These are phyloP conservation scores for Apodemia zela DNA, from an alignment of 2,888 invertebrate genomes.

Conservation along the genomic window DNA sequence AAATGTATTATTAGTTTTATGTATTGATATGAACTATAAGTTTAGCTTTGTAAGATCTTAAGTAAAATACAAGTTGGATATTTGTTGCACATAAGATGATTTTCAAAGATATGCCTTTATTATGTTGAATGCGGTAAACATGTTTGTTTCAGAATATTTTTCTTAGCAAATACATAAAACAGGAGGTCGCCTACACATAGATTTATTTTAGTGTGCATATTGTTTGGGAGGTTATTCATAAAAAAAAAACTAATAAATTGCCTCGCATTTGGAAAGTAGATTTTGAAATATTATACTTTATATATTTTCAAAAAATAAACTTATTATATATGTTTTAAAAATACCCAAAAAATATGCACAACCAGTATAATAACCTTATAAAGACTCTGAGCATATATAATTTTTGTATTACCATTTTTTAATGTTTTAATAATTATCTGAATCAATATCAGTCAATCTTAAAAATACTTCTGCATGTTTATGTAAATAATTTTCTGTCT, in stretches of 20 bases:
- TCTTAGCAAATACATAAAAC: slow-evolving; percentile 57
- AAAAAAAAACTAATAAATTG: slow-evolving; percentile 67
- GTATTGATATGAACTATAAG: slow-evolving; percentile 48
- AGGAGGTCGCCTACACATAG: slow-evolving; percentile 58
- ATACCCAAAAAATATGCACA: slow-evolving; percentile 58
- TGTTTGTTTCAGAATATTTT: slow-evolving; percentile 46
- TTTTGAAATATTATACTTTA: slow-evolving; percentile 71
- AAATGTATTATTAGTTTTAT: slow-evolving; percentile 73
- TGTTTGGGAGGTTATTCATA: slow-evolving; percentile 48
- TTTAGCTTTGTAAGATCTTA: slow-evolving; percentile 68
- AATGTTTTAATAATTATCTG: neutral
- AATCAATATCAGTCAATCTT: neutral
- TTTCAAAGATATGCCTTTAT: slow-evolving; percentile 39
- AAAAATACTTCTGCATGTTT: slow-evolving; percentile 15
- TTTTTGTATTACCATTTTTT: too few species aligned
- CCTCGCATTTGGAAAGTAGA: slow-evolving; percentile 81
- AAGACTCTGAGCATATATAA: slow-evolving; percentile 19
- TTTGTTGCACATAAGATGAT: slow-evolving; percentile 61
- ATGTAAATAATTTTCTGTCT: slow-evolving; percentile 54
- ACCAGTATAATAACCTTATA: slow-evolving; percentile 19
- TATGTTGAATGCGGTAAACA: slow-evolving; percentile 34
- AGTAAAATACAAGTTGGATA: slow-evolving; percentile 68
- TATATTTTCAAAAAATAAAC: slow-evolving; percentile 69
- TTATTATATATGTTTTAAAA: slow-evolving; percentile 67
- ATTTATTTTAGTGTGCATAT: slow-evolving; percentile 46